A percentile compares a stretch with the other conserved stretches of the same genome.
These are phyloP conservation scores for Radopholus similis DNA, from an alignment of 1,140 invertebrate species.

Conservation along the genomic window DNA sequence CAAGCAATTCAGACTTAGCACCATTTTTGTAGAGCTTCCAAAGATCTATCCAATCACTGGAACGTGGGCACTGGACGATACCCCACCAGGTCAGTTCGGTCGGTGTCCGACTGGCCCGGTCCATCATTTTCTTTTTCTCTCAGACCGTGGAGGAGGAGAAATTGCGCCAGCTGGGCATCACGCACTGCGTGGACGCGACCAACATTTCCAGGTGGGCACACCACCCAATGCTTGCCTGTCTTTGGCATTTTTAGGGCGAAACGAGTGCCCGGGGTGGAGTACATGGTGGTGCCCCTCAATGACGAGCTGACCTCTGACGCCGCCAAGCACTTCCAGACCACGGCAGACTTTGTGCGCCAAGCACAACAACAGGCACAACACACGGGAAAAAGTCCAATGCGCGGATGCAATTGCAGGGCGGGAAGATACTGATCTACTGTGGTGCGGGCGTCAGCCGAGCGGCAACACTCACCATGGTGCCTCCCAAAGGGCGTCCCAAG, in stretches of 20 bases:
- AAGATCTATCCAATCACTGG: too few relatives aligned
- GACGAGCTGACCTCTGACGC: constrained; percentile 18
- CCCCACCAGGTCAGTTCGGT: too few relatives aligned
- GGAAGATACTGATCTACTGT: constrained; percentile 76
- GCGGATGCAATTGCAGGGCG: constrained; percentile 62
- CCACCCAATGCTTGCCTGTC: too few relatives aligned
- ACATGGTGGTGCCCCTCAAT: constrained; percentile 29
- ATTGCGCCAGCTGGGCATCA: constrained; percentile 42
- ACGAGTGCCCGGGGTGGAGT: constrained; percentile 26
- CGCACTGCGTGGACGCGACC: constrained; percentile 40
- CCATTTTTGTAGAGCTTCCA: too few relatives aligned
- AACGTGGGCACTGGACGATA: too few relatives aligned
- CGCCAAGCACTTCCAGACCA: constrained; percentile 69
- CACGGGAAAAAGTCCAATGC: neutral
- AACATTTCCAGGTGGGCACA: constrained; percentile 51
- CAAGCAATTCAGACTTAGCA: too few relatives aligned
- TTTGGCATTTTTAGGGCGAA: too few relatives aligned
- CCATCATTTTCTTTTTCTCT: constrained; percentile 11
- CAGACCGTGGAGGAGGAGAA: constrained; percentile 29
- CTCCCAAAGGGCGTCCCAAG: too few relatives aligned
- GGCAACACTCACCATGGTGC: constrained; percentile 74
- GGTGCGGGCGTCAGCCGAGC: constrained; percentile 80
- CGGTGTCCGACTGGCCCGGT: constrained; percentile 3
- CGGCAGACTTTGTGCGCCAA: constrained; percentile 67
- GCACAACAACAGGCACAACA: constrained; percentile 30